Evolutionary conservation across 1,140 invertebrate species (phyloP).

Genomic region (Lutraria rhynchaena): DNA sequence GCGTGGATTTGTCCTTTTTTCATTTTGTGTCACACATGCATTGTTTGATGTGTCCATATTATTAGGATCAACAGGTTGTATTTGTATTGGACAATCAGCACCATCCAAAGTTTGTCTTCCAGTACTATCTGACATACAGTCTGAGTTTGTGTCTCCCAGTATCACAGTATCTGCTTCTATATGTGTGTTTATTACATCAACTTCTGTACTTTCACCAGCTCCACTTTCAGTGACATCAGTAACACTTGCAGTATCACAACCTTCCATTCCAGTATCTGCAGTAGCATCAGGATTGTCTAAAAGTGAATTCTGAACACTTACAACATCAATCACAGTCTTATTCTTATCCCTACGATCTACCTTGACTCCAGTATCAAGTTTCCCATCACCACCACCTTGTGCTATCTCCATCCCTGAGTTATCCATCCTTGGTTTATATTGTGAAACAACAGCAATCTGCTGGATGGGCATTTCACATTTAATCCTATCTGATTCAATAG

Average conservation of each 20-base stretch:
- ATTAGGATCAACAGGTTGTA: not conserved
- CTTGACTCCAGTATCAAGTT: not conserved
- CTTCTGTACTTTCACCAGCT: not conserved
- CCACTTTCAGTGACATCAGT: not conserved
- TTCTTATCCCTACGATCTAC: not conserved
- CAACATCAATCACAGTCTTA: not conserved
- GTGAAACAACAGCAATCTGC: constrained; percentile 39
- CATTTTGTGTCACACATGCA: constrained; percentile 18
- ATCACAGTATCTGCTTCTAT: constrained; percentile 53
- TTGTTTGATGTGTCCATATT: constrained; percentile 29
- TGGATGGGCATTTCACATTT: constrained; percentile 29
- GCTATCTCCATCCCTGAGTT: not conserved
- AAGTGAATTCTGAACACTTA: not conserved
- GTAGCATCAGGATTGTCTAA: constrained; percentile 4
- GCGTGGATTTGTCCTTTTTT: constrained; percentile 9
- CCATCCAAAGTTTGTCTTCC: not conserved
- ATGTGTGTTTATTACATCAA: constrained; percentile 14
- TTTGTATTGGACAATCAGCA: not conserved
- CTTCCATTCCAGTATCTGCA: not conserved
- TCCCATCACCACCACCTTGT: not conserved
- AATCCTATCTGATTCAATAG: no score
- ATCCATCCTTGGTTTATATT: not conserved
- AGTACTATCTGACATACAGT: constrained; percentile 24
- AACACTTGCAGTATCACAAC: not conserved
- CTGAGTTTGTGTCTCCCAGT: constrained; percentile 47